Evolutionary conservation across 2,888 invertebrate species (phyloP).

Genomic region (Carterocephalus palaemon): DNA sequence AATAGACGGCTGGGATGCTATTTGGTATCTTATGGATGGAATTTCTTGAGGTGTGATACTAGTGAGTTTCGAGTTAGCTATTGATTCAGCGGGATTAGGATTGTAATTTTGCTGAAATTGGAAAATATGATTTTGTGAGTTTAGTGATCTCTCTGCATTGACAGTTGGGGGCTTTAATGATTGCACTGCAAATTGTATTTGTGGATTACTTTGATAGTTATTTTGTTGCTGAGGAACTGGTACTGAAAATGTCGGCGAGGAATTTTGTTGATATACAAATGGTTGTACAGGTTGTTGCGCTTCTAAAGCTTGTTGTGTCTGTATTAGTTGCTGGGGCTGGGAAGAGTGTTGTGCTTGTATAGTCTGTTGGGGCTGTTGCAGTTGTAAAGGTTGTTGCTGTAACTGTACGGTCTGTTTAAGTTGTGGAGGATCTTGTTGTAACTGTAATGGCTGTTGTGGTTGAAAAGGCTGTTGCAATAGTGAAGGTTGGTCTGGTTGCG

Average conservation of each 20-base stretch:
- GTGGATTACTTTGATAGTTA: neutral
- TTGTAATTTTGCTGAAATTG: neutral
- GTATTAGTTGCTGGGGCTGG: neutral
- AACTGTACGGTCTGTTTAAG: neutral
- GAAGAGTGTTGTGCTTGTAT: neutral
- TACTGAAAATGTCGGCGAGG: neutral
- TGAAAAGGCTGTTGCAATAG: slow-evolving; percentile 7
- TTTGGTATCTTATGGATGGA: slow-evolving; percentile 2
- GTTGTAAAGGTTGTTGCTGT: slow-evolving; percentile 1
- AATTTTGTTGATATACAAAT: slow-evolving; percentile 2
- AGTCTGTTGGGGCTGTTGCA: neutral
- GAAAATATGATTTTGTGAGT: neutral
- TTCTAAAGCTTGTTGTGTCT: neutral
- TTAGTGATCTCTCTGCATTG: neutral
- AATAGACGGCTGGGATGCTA: slow-evolving; percentile 1
- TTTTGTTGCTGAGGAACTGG: neutral
- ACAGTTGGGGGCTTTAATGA: neutral
- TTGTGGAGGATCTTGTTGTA: neutral
- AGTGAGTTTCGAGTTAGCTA: neutral
- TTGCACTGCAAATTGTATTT: neutral
- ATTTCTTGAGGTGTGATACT: neutral
- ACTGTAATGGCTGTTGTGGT: slow-evolving; percentile 25
- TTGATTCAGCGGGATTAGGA: neutral
- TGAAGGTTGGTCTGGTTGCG: no score
- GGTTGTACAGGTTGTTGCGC: neutral